Evolutionary conservation across 2,797 vertebrate species (phyloP).

Genomic region (Aotus griseimembra): DNA sequence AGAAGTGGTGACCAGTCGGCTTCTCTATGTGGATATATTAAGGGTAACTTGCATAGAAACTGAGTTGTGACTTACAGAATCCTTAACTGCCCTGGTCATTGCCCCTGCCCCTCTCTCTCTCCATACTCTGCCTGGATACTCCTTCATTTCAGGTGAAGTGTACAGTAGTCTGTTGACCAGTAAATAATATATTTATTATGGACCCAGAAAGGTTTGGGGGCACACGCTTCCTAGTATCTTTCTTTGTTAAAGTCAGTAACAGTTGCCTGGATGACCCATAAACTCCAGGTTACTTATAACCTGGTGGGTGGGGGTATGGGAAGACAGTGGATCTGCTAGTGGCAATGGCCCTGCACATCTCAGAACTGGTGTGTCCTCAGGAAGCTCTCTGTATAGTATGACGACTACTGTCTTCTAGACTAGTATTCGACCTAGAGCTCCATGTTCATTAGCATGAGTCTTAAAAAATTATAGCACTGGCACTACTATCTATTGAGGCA

Average conservation of each 20-base stretch:
- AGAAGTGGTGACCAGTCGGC: neutral
- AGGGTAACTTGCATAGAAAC: neutral
- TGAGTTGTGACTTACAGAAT: neutral
- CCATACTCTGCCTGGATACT: neutral
- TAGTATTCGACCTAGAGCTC: neutral
- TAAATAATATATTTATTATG: constrained; percentile 2
- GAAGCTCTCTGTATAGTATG: neutral
- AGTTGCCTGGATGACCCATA: neutral
- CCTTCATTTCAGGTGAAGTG: neutral
- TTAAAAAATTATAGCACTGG: neutral
- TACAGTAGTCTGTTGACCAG: neutral
- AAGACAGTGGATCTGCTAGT: neutral
- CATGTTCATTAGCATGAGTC: neutral
- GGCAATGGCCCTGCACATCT: neutral
- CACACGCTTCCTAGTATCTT: neutral
- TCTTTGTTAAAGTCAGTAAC: constrained; percentile 26
- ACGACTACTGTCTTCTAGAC: neutral
- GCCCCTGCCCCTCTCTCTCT: too few species aligned
- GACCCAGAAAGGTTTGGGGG: neutral
- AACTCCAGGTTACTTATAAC: neutral
- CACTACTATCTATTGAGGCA: neutral
- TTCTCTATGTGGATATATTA: neutral
- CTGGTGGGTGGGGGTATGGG: too few species aligned
- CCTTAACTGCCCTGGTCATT: neutral
- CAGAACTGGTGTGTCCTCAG: neutral